Evolutionary conservation across 1,140 invertebrate species (phyloP).

Genomic region (Aphelenchoides besseyi): DNA sequence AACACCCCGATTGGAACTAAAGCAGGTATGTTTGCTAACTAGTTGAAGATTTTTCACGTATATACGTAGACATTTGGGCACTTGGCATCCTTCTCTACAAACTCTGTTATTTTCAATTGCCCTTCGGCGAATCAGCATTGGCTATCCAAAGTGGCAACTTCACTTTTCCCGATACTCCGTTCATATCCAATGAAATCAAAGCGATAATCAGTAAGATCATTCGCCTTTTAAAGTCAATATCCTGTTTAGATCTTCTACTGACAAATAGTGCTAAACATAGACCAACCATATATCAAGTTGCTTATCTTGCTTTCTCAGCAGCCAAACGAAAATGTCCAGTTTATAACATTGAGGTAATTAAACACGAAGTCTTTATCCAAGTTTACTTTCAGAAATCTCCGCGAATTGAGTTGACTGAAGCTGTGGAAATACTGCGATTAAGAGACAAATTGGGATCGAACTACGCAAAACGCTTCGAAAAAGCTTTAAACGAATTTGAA

Average conservation of each 20-base stretch:
- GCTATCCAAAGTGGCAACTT: constrained; percentile 88
- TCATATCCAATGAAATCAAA: constrained; percentile 49
- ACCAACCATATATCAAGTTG: constrained; percentile 57
- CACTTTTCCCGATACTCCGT: constrained; percentile 70
- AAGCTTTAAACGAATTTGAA: constrained; percentile 50
- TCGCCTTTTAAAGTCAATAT: constrained; percentile 1
- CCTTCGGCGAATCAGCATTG: constrained; percentile 86
- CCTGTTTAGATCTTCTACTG: constrained; percentile 47
- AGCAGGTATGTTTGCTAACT: constrained; percentile 49
- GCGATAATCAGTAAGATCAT: constrained; percentile 56
- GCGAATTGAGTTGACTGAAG: constrained; percentile 44
- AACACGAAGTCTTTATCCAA: neutral
- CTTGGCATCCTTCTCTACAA: constrained; percentile 85
- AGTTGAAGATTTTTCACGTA: constrained; percentile 37
- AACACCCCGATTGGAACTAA: constrained; percentile 82
- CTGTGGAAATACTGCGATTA: constrained; percentile 43
- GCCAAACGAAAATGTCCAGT: constrained; percentile 51
- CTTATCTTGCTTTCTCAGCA: constrained; percentile 55
- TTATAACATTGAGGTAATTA: constrained; percentile 56
- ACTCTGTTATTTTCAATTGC: constrained; percentile 83
- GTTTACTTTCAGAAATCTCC: constrained; percentile 35
- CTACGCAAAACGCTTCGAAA: constrained; percentile 45
- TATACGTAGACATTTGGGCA: constrained; percentile 69
- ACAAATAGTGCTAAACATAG: constrained; percentile 46
- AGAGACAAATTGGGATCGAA: constrained; percentile 47